phyloP scores from a whole-genome alignment of 2,888 invertebrate species.

The Cloeon dipterum region DNA sequence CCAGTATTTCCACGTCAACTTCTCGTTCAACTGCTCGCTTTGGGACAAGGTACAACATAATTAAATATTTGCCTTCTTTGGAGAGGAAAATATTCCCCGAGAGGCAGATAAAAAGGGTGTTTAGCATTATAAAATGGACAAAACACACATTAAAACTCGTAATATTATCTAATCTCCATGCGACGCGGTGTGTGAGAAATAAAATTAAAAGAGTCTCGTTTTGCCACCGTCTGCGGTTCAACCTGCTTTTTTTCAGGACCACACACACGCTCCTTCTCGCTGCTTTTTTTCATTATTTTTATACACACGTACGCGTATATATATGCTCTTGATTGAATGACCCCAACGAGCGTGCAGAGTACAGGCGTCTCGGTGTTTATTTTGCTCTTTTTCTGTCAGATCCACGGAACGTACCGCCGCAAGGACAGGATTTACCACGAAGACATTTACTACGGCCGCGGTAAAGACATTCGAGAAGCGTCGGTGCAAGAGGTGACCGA shows the following conservation, averaged over 20 bases:
- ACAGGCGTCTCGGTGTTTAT: too few relatives aligned
- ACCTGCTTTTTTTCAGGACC: too few relatives aligned
- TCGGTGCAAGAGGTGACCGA: slow-evolving; percentile 24
- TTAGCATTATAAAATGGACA: too few relatives aligned
- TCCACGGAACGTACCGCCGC: slow-evolving; percentile 41
- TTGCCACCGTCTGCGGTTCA: too few relatives aligned
- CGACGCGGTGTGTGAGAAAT: too few relatives aligned
- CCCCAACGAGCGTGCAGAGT: too few relatives aligned
- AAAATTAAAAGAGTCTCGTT: too few relatives aligned
- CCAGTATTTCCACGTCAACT: slow-evolving; percentile 55
- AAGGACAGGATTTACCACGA: slow-evolving; percentile 40
- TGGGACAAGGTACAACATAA: slow-evolving; percentile 36
- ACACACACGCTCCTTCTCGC: neutral
- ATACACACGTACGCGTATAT: neutral
- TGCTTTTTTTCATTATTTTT: neutral
- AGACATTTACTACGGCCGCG: slow-evolving; percentile 34
- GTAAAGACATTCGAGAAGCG: slow-evolving; percentile 25
- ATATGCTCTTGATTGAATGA: neutral
- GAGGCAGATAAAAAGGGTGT: too few relatives aligned
- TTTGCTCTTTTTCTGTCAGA: slow-evolving; percentile 20
- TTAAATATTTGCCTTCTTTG: neutral
- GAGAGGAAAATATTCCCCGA: too few relatives aligned
- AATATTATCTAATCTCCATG: too few relatives aligned
- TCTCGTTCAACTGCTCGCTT: slow-evolving; percentile 41
- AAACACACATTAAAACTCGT: too few relatives aligned